Conservation (phyloP, 2,888 invertebrate species). For the Fabriciana adippe region DNA sequence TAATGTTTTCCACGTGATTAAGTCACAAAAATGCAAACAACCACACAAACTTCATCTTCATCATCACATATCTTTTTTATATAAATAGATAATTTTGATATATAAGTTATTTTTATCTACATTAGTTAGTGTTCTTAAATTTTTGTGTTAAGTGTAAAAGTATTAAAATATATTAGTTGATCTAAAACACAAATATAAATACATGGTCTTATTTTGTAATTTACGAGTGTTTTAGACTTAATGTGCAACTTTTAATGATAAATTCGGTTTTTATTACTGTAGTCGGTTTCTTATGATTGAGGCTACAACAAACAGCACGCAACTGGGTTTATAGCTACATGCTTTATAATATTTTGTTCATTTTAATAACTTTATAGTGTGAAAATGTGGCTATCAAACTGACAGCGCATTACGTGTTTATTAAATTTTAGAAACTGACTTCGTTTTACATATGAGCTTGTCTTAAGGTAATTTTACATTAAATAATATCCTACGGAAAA, state of each 20-base stretch:
- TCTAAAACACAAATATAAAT: constrained; percentile 64
- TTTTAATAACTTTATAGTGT: neutral
- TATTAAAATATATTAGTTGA: constrained; percentile 50
- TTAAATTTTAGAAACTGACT: neutral
- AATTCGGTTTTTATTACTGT: constrained; percentile 68
- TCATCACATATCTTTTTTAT: too few species aligned
- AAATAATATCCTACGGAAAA: too few species aligned
- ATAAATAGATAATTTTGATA: too few species aligned
- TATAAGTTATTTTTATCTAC: neutral
- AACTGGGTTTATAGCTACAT: constrained; percentile 64
- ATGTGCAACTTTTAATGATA: constrained; percentile 78
- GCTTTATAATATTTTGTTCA: neutral
- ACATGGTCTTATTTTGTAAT: constrained; percentile 75
- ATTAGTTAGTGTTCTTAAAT: neutral
- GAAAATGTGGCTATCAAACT: neutral
- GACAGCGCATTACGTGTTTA: neutral
- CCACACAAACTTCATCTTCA: too few species aligned
- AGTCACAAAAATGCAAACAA: too few species aligned
- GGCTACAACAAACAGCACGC: constrained; percentile 50
- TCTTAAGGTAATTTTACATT: too few species aligned
- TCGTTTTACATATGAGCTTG: too few species aligned
- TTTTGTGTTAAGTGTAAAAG: constrained; percentile 4
- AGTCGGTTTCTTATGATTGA: constrained; percentile 56
- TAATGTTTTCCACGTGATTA: too few species aligned
- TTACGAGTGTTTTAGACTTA: constrained; percentile 73